Evolutionary conservation across 2,797 vertebrate genomes (phyloP).

Genomic region (Centropyge bicolor): DNA sequence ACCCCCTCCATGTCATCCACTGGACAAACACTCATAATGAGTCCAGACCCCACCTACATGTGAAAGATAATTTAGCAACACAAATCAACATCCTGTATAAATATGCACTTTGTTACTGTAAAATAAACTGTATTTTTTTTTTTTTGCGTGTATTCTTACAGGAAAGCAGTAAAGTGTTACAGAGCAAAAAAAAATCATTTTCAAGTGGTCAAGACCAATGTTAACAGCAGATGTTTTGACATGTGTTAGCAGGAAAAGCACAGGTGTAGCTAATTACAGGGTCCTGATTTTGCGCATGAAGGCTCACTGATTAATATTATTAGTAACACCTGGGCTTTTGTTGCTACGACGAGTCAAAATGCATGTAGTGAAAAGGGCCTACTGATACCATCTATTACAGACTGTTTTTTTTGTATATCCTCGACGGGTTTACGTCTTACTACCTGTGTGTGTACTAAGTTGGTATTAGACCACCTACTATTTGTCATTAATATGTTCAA

Average conservation of each 20-base stretch:
- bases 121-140: not conserved
- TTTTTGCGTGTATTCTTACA: not conserved
- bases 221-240: no score
- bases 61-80: constrained; percentile 1
- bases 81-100: not conserved
- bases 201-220: no score
- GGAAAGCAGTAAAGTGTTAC: no score
- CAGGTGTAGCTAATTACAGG: no score
- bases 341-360: not conserved
- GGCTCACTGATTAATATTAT: not conserved
- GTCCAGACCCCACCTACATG: not conserved
- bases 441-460: not conserved
- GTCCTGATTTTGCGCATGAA: not conserved
- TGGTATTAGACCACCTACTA: no score
- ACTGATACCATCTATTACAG: not conserved
- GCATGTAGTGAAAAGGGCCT: not conserved
- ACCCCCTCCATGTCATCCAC: constrained; percentile 69
- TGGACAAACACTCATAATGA: no score
- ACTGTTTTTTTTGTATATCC: not conserved
- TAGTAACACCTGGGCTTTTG: no score
- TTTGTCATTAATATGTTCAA: no score
- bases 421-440: not conserved
- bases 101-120: not conserved
- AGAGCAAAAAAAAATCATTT: no score
- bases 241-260: no score